These are phyloP conservation scores for Platichthys flesus DNA, from an alignment of 2,113 vertebrate species.

Conservation along the genomic window DNA sequence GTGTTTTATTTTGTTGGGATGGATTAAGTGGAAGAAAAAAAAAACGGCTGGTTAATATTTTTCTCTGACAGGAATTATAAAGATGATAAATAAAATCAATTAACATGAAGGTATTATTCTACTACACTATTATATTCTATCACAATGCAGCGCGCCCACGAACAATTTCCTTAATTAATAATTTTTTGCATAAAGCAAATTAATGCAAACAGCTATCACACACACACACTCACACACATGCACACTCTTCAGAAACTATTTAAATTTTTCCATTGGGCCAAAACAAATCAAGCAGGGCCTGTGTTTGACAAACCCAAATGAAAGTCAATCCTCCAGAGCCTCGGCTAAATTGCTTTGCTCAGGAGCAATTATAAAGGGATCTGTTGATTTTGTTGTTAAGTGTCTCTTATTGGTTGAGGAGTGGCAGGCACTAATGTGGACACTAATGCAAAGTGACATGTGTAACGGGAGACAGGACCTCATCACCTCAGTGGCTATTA, in stretches of 20 bases:
- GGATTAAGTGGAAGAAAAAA: conserved; percentile 4
- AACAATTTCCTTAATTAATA: conserved; percentile 35
- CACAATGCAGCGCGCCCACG: background rate
- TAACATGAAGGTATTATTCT: conserved; percentile 11
- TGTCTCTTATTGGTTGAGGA: conserved; percentile 62
- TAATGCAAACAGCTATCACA: conserved; percentile 7
- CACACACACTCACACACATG: background rate
- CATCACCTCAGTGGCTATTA: conserved; percentile 67
- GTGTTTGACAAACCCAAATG: conserved; percentile 59
- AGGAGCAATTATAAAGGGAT: conserved; percentile 70
- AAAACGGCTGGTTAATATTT: conserved; percentile 11
- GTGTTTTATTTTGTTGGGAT: conserved; percentile 2
- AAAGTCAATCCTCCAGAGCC: conserved; percentile 56
- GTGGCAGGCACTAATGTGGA: conserved; percentile 60
- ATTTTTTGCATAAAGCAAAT: conserved; percentile 35
- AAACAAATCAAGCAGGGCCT: conserved; percentile 55
- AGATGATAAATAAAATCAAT: conserved; percentile 23
- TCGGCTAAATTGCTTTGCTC: conserved; percentile 70
- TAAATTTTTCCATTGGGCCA: conserved; percentile 41
- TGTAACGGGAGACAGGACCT: conserved; percentile 58
- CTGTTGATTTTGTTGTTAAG: conserved; percentile 70
- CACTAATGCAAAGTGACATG: conserved; percentile 68
- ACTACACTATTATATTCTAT: conserved; percentile 2
- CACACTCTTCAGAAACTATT: conserved; percentile 30
- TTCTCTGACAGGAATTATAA: conserved; percentile 22